A percentile compares a stretch with the other conserved stretches of the same genome.
Conservation (phyloP, 1,140 invertebrate species). For the Sitobion miscanthi region DNA sequence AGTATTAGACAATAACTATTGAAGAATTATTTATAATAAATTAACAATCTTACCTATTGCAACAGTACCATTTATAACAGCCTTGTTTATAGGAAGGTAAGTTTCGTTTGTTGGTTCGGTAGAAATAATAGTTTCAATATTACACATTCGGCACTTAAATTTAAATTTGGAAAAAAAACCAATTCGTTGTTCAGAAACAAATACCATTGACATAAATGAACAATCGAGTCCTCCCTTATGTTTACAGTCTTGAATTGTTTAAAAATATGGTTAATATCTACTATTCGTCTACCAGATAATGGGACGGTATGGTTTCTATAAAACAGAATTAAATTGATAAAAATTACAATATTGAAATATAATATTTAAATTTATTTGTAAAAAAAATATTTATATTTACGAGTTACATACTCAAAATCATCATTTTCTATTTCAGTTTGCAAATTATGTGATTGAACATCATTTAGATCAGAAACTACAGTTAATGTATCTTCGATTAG, state of each 20-base stretch:
- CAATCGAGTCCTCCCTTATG: background rate
- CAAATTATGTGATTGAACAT: no score
- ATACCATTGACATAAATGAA: background rate
- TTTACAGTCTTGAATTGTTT: background rate
- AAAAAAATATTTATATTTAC: no score
- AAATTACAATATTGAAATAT: no score
- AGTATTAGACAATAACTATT: background rate
- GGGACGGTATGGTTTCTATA: background rate
- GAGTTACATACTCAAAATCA: no score
- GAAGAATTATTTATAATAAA: background rate
- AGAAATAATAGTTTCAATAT: background rate
- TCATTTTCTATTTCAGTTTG: no score
- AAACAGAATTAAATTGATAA: no score
- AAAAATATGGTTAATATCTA: background rate
- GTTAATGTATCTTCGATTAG: no score
- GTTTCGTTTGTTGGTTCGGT: background rate
- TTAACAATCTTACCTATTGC: background rate
- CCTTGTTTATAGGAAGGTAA: background rate
- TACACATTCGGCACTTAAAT: background rate
- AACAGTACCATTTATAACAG: background rate
- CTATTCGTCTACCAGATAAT: background rate
- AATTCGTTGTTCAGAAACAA: background rate
- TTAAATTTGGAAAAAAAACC: background rate
- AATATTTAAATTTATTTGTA: no score
- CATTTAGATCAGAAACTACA: no score